phyloP scores from a whole-genome alignment of 2,113 vertebrate genomes.

The Himantopus leucocephalus region DNA sequence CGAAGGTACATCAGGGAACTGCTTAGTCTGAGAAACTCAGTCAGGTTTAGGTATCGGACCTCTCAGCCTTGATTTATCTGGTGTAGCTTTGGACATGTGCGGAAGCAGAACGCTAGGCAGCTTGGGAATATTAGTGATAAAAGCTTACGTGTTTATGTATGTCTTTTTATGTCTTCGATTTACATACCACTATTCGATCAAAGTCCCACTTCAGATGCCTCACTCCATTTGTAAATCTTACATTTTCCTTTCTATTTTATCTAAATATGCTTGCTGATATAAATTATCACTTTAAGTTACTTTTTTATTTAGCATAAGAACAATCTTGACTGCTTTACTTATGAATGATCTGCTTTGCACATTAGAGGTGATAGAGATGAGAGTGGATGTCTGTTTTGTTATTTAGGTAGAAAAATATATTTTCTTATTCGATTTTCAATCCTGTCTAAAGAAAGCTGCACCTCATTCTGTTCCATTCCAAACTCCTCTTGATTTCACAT shows the following conservation, averaged over 20 bases:
- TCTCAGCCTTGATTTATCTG: neutral
- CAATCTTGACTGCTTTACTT: neutral
- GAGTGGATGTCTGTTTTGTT: neutral
- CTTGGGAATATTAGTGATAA: neutral
- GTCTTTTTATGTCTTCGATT: neutral
- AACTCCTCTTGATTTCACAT: neutral
- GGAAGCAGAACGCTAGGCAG: neutral
- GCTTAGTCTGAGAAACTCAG: neutral
- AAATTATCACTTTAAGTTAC: slow-evolving; percentile 13
- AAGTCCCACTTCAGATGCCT: neutral
- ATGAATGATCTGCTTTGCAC: neutral
- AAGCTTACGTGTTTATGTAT: neutral
- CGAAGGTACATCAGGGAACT: neutral
- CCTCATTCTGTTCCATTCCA: neutral
- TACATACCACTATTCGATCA: neutral
- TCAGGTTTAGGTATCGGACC: neutral
- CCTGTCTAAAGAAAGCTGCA: neutral
- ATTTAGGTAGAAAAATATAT: neutral
- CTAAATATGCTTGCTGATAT: neutral
- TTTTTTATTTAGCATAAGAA: neutral
- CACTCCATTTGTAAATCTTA: neutral
- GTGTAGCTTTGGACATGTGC: neutral
- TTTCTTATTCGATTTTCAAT: neutral
- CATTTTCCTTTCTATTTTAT: neutral
- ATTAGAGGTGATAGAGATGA: neutral